Conservation (phyloP, 2,113 vertebrate genomes). For the Ailurus styani region DNA sequence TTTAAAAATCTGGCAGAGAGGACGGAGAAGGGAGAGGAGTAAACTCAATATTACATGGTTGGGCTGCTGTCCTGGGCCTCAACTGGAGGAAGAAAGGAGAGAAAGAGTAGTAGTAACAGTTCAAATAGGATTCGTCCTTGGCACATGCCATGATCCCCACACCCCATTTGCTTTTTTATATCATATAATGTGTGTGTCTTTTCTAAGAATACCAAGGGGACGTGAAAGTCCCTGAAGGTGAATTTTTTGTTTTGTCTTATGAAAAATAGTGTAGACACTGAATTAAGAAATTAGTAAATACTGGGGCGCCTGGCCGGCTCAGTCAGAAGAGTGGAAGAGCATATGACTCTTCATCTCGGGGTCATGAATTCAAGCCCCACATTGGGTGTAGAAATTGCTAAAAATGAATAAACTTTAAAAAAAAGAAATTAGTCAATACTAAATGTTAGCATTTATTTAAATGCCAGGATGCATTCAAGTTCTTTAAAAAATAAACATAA, state of each 20-base stretch:
- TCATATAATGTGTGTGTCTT: background rate
- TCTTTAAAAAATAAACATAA: background rate
- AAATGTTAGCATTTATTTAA: slow-evolving; percentile 25
- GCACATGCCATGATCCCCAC: background rate
- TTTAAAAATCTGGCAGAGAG: background rate
- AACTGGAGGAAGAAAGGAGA: no score
- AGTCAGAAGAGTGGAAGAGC: background rate
- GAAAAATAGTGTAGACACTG: background rate
- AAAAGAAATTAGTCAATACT: background rate
- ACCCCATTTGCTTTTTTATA: background rate
- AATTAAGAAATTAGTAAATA: background rate
- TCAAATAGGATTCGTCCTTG: background rate
- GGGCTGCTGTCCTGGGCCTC: background rate
- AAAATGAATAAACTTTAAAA: background rate
- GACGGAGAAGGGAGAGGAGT: background rate
- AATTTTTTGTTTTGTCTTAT: background rate
- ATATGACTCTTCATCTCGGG: background rate
- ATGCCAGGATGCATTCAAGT: background rate
- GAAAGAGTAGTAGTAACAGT: background rate
- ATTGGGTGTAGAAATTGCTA: background rate
- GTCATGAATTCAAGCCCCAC: background rate
- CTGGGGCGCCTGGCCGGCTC: background rate
- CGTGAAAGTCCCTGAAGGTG: background rate
- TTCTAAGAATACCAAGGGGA: background rate
- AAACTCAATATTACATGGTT: background rate